A percentile compares a stretch with the other conserved stretches of the same genome.
phyloP scores from a whole-genome alignment of 2,888 invertebrate genomes.

The Caradrina clavipalpis region DNA sequence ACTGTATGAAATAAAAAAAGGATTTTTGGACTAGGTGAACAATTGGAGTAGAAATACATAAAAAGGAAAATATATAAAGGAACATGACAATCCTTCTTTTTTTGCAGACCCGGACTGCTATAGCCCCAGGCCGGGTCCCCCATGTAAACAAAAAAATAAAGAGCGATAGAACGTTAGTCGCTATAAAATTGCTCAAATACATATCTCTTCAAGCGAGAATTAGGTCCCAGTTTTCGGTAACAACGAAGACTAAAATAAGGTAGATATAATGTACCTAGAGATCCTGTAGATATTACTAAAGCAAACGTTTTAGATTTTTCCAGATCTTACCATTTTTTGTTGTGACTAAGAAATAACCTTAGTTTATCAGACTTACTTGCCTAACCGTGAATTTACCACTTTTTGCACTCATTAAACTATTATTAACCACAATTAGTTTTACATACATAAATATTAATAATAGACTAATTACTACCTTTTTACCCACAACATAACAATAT shows the following conservation, averaged over 20 bases:
- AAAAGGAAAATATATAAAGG: too few relatives aligned
- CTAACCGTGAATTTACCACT: slow-evolving; percentile 30
- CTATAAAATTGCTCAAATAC: too few relatives aligned
- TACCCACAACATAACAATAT: slow-evolving; percentile 25
- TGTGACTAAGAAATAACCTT: slow-evolving; percentile 13
- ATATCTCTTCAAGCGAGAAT: not conserved
- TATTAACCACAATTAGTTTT: slow-evolving; percentile 26
- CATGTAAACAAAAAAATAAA: too few relatives aligned
- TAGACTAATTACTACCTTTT: slow-evolving; percentile 11
- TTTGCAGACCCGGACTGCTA: too few relatives aligned
- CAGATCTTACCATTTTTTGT: slow-evolving; percentile 12
- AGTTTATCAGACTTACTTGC: slow-evolving; percentile 3
- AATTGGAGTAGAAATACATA: too few relatives aligned
- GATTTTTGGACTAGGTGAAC: too few relatives aligned
- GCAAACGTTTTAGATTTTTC: not conserved
- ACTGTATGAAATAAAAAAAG: too few relatives aligned
- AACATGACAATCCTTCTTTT: too few relatives aligned
- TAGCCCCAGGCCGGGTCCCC: too few relatives aligned
- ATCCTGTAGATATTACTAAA: too few relatives aligned
- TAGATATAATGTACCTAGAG: not conserved
- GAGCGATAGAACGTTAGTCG: too few relatives aligned
- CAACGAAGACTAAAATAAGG: not conserved
- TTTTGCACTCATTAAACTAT: slow-evolving; percentile 36
- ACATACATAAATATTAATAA: slow-evolving; percentile 17
- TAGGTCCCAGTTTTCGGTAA: not conserved